These are phyloP conservation scores for Trissoscelio sp. DNA, from an alignment of 2,888 invertebrate species.

Conservation along the genomic window DNA sequence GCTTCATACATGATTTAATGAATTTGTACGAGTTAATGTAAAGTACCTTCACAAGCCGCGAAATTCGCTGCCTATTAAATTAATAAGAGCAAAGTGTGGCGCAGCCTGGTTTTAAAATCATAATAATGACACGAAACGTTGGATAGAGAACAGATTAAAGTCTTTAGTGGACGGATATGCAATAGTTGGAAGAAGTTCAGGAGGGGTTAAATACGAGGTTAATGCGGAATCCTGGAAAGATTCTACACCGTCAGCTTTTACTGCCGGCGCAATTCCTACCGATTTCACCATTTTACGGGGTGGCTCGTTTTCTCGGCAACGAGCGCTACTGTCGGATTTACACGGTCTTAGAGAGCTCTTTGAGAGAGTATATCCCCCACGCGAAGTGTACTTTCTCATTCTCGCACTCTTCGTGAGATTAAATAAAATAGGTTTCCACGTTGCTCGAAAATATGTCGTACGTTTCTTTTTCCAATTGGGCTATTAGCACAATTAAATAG, in stretches of 20 bases:
- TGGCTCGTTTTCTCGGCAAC: conserved; percentile 65
- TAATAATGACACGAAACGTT: conserved; percentile 62
- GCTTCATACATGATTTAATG: conserved; percentile 78
- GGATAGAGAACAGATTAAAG: conserved; percentile 66
- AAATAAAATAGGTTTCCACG: conserved; percentile 75
- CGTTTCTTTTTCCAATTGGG: conserved; percentile 41
- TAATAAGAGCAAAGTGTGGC: conserved; percentile 53
- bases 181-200: conserved; percentile 49
- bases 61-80: conserved; percentile 48
- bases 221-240: conserved; percentile 65
- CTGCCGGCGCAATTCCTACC: conserved; percentile 68
- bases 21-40: conserved; percentile 23
- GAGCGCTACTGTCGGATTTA: conserved; percentile 68
- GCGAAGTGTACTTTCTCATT: conserved; percentile 64
- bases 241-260: conserved; percentile 72
- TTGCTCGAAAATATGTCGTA: conserved; percentile 57
- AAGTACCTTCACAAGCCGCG: conserved; percentile 13
- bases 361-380: conserved; percentile 64
- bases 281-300: conserved; percentile 66
- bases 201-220: conserved; percentile 68
- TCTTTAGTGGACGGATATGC: conserved; percentile 64
- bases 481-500: conserved; percentile 37
- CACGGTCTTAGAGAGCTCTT: conserved; percentile 69
- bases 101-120: conserved; percentile 54
- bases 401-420: conserved; percentile 72